Evolutionary conservation across 1,140 invertebrate species (phyloP).

Genomic region (Coenobita brevimanus): DNA sequence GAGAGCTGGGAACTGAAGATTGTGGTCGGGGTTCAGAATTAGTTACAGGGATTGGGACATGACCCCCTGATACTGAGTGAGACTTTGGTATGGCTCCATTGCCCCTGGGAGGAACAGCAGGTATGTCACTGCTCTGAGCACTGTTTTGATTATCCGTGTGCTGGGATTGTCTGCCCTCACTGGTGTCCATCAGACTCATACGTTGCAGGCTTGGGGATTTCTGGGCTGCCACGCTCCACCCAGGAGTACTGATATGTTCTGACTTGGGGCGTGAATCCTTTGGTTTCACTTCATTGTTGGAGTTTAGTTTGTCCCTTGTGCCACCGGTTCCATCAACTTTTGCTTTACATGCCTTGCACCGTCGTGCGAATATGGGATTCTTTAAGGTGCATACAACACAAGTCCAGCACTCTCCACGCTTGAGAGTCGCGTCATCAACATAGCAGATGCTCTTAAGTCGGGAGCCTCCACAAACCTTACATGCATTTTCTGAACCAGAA

Average conservation of each 20-base stretch:
- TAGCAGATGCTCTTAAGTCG: constrained; percentile 76
- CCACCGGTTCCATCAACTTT: constrained; percentile 68
- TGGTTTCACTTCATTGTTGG: constrained; percentile 41
- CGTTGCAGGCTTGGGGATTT: constrained; percentile 49
- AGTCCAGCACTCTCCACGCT: constrained; percentile 83
- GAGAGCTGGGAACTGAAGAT: constrained; percentile 39
- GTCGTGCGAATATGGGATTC: constrained; percentile 82
- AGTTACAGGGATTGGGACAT: neutral
- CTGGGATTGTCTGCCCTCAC: neutral
- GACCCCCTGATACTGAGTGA: constrained; percentile 15
- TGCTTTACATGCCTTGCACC: constrained; percentile 83
- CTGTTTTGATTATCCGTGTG: constrained; percentile 60
- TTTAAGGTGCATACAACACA: constrained; percentile 87
- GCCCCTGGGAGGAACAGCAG: constrained; percentile 11
- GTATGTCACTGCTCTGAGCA: neutral
- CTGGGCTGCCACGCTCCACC: constrained; percentile 48
- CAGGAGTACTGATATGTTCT: constrained; percentile 46
- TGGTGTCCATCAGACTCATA: constrained; percentile 51
- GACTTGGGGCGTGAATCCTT: constrained; percentile 60
- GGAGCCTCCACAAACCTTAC: constrained; percentile 88
- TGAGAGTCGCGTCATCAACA: constrained; percentile 73
- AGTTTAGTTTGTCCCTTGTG: constrained; percentile 64
- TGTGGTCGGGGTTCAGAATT: constrained; percentile 30
- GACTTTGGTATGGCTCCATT: constrained; percentile 65
- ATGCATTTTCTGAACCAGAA: constrained; percentile 79